Percentiles rank a stretch among this genome's conserved stretches.
Conservation (phyloP, 2,888 invertebrate species). For the Erynnis tages region DNA sequence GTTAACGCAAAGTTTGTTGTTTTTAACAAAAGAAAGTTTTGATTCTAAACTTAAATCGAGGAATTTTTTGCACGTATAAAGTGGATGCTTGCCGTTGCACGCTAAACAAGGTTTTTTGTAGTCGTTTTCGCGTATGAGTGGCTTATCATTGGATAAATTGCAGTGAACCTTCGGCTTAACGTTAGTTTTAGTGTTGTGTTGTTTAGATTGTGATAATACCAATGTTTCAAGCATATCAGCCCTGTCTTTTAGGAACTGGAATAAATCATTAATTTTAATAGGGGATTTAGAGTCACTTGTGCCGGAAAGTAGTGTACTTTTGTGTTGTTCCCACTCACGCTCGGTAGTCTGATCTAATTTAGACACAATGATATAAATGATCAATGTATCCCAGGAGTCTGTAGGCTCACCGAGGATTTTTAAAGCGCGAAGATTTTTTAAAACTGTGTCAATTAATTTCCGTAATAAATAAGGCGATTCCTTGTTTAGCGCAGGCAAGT, state of each 20-base stretch:
- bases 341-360: background rate
- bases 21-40: too few species aligned
- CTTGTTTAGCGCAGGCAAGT: background rate
- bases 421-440: conserved; percentile 2
- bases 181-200: too few species aligned
- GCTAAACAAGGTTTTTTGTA: too few species aligned
- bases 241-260: background rate
- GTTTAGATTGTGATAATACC: background rate
- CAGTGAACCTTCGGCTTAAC: too few species aligned
- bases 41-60: too few species aligned
- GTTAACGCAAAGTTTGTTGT: too few species aligned
- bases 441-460: background rate
- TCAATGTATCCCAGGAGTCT: background rate
- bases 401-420: background rate
- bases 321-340: background rate
- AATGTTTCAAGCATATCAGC: conserved; percentile 4
- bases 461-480: background rate
- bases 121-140: too few species aligned
- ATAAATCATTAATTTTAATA: background rate
- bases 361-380: background rate
- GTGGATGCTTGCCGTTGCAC: too few species aligned
- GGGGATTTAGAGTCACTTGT: too few species aligned
- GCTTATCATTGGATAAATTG: too few species aligned
- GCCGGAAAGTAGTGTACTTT: too few species aligned
- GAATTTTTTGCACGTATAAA: too few species aligned